Percentiles rank a stretch among this genome's conserved stretches.
These are phyloP conservation scores for Eupithecia subumbrata DNA, from an alignment of 2,888 invertebrate genomes.

Conservation along the genomic window DNA sequence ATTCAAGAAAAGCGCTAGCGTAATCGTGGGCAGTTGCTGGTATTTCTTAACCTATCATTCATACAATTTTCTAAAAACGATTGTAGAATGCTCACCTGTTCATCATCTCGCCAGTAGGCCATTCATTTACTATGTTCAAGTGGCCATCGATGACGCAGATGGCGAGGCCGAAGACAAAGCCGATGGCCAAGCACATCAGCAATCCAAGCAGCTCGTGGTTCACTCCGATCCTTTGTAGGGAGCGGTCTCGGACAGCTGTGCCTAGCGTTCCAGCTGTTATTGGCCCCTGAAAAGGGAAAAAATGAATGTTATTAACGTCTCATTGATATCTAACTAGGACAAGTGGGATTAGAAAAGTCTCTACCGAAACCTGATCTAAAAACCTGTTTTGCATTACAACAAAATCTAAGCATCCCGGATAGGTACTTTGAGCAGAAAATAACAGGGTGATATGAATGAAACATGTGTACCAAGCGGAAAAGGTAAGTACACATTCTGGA, in stretches of 20 bases:
- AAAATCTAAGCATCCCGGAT: not conserved
- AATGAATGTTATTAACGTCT: not conserved
- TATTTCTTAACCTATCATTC: not conserved
- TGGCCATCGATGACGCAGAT: constrained; percentile 83
- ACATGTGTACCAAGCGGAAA: no score
- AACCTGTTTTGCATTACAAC: not conserved
- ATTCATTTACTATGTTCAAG: constrained; percentile 82
- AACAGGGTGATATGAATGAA: no score
- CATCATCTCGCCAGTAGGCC: constrained; percentile 87
- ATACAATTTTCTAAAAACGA: not conserved
- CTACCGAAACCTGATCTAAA: not conserved
- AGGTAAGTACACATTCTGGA: not conserved
- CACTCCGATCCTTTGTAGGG: constrained; percentile 86
- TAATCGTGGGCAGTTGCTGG: no score
- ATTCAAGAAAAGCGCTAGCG: no score
- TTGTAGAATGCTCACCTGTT: constrained; percentile 67
- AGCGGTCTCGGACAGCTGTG: constrained; percentile 86
- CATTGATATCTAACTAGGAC: not conserved
- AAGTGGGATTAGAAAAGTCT: not conserved
- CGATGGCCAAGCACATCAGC: constrained; percentile 86
- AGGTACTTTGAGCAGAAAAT: no score
- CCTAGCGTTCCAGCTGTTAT: constrained; percentile 91
- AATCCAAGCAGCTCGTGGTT: constrained; percentile 88
- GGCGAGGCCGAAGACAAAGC: constrained; percentile 87
- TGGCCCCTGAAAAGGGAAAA: constrained; percentile 83